Percentiles rank a stretch among this genome's conserved stretches.
Evolutionary conservation across 2,888 invertebrate genomes (phyloP).

Genomic region (Alloscopus bannaensis): DNA sequence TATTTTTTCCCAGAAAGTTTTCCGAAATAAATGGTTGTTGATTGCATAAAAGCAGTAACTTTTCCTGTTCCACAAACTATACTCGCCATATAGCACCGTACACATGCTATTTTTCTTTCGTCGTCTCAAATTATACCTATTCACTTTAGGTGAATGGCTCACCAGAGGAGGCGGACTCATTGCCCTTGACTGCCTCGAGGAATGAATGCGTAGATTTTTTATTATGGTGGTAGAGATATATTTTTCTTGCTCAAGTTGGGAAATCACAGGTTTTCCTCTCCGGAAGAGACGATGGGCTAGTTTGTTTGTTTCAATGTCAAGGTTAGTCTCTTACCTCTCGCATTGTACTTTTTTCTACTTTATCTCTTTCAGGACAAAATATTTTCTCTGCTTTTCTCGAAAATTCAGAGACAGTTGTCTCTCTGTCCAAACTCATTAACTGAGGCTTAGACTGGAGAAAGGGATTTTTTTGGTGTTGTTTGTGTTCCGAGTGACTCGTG

Average conservation of each 20-base stretch:
- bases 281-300: constrained; percentile 13
- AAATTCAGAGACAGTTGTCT: not conserved
- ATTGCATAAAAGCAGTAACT: constrained; percentile 32
- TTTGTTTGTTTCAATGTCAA: constrained; percentile 53
- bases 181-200: constrained; percentile 49
- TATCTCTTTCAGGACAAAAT: too few relatives aligned
- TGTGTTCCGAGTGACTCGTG: constrained; percentile 18
- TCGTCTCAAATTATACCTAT: constrained; percentile 20
- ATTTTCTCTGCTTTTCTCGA: constrained; percentile 25
- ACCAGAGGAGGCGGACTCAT: constrained; percentile 5
- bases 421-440: constrained; percentile 31
- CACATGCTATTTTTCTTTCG: not conserved
- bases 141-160: not conserved
- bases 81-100: too few relatives aligned
- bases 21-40: constrained; percentile 32
- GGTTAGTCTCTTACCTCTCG: constrained; percentile 13
- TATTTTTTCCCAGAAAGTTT: constrained; percentile 20
- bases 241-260: constrained; percentile 3
- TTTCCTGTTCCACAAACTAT: constrained; percentile 34
- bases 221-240: constrained; percentile 27
- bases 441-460: constrained; percentile 1
- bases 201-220: constrained; percentile 5
- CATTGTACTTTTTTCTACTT: too few relatives aligned
- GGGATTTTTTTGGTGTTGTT: not conserved
- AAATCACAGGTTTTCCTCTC: constrained; percentile 29